Evolutionary conservation across 2,797 vertebrate genomes (phyloP).

Genomic region (Pseudochirops cupreus): DNA sequence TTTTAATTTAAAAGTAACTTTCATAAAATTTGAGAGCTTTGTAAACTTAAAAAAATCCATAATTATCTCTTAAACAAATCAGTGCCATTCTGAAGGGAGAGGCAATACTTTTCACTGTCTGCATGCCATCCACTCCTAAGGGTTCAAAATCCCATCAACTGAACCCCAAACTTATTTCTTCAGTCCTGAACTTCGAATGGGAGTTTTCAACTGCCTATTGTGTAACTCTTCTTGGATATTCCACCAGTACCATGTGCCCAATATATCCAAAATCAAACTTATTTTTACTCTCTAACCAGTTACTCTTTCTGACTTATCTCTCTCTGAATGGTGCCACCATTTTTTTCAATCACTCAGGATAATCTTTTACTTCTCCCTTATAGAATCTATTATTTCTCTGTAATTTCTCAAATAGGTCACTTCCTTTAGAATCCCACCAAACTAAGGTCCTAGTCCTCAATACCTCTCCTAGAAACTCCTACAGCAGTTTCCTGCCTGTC

Average conservation of each 20-base stretch:
- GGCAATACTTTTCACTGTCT: neutral
- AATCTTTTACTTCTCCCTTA: neutral
- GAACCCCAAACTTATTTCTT: neutral
- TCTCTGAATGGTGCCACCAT: neutral
- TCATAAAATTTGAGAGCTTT: neutral
- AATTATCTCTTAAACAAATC: neutral
- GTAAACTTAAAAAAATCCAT: neutral
- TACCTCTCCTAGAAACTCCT: neutral
- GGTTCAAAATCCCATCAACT: neutral
- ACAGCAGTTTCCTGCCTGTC: neutral
- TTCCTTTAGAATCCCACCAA: neutral
- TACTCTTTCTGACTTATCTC: neutral
- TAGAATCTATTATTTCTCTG: neutral
- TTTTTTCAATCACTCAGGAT: neutral
- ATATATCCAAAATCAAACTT: neutral
- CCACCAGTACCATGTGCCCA: neutral
- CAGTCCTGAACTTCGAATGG: neutral
- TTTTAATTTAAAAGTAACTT: slow-evolving; percentile 21
- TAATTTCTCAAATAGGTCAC: neutral
- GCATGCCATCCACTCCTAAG: neutral
- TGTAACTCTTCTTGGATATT: neutral
- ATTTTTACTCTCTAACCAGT: neutral
- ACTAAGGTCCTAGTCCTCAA: neutral
- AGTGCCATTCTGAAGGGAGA: neutral
- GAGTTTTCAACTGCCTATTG: neutral